Conservation (phyloP, 2,797 vertebrate genomes). For the Phataginus tricuspis region DNA sequence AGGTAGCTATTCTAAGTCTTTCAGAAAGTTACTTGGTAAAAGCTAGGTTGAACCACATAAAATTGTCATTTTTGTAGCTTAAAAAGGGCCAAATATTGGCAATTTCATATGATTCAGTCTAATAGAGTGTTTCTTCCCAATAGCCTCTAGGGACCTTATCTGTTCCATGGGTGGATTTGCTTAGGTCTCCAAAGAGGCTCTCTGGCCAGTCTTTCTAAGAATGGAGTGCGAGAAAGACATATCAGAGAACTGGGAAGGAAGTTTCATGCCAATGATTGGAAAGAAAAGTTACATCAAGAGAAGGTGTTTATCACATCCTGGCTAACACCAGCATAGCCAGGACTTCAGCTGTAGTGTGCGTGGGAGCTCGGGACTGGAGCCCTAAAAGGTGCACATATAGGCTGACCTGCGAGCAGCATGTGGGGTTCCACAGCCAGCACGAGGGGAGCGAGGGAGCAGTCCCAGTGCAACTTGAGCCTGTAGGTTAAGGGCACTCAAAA, state of each 20-base stretch:
- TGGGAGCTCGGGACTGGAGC: neutral
- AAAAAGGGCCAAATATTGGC: neutral
- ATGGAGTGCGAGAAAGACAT: neutral
- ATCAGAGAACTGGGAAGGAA: slow-evolving; percentile 17
- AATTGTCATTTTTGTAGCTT: slow-evolving; percentile 20
- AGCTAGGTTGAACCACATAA: neutral
- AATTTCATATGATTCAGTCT: neutral
- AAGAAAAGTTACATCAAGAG: neutral
- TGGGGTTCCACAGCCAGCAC: neutral
- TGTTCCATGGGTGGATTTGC: neutral
- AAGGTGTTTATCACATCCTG: neutral
- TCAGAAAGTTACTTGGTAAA: neutral
- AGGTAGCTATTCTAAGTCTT: neutral
- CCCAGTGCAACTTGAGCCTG: neutral
- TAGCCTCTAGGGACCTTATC: neutral
- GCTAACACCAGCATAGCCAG: neutral
- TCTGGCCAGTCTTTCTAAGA: neutral
- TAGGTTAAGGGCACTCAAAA: neutral
- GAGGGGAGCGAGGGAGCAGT: neutral
- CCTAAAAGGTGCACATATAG: neutral
- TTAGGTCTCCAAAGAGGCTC: slow-evolving; percentile 9
- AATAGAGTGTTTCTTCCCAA: neutral
- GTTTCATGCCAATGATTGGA: neutral
- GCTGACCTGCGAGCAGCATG: neutral
- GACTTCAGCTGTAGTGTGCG: neutral